Conservation (phyloP, 1,140 invertebrate genomes). For the Adelges cooleyi region DNA sequence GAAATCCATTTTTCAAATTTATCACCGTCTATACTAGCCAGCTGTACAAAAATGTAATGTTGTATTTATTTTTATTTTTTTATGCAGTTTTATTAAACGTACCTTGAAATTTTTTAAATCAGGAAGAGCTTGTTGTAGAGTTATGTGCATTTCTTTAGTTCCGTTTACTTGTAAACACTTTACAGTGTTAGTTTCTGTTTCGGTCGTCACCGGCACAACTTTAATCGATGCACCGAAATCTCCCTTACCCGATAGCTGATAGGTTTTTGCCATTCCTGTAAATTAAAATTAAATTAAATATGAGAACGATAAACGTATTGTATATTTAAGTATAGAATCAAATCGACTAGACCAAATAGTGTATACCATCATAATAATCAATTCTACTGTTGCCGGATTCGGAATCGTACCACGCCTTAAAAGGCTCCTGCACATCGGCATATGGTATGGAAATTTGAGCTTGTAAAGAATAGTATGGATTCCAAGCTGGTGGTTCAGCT, state of each 20-base stretch:
- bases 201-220: conserved; percentile 75
- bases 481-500: conserved; percentile 48
- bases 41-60: conserved; percentile 35
- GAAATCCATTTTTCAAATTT: conserved; percentile 63
- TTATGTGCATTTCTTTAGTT: conserved; percentile 47
- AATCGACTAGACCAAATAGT: no score
- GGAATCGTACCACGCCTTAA: conserved; percentile 76
- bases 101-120: conserved; percentile 66
- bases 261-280: conserved; percentile 80
- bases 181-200: conserved; percentile 52
- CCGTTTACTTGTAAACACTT: conserved; percentile 82
- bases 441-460: conserved; percentile 77
- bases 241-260: conserved; percentile 55
- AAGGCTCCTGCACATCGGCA: conserved; percentile 81
- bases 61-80: no score
- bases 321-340: no score
- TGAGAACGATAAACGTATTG: no score
- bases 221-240: conserved; percentile 65
- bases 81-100: no score
- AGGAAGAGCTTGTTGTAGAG: conserved; percentile 68
- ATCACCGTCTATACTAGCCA: conserved; percentile 48
- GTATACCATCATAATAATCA: conserved; percentile 81
- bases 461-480: conserved; percentile 54
- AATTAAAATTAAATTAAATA: no score
- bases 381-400: conserved; percentile 65